Base-by-base conservation (phyloP, 2,113 vertebrate species). In the Pachycephala philippinensis region DNA sequence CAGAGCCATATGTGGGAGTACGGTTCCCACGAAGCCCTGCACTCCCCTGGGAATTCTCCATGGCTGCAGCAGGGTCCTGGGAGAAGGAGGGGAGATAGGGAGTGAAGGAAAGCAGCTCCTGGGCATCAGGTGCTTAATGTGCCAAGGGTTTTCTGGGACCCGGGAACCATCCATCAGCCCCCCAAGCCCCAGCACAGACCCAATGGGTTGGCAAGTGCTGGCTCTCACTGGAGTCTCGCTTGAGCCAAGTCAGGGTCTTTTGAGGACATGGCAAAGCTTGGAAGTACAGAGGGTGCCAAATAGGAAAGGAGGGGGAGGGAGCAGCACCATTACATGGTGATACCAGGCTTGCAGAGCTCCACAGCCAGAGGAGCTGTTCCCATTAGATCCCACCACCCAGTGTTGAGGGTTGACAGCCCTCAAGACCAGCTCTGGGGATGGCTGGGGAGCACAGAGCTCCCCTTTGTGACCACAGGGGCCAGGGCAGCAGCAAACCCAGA, bases 121-220 rank as follows among this genome's bases (percentile, higher is more conserved):
- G 60, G 37, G 71, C 53, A 61, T 35, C 2, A 13, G 77, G 64
- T 72, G 40, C 33, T 84, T 47, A 26, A 68, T 8, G 61, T 47
- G 20, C 33, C 20, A 45, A 50, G 42, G 68, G 39, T 49, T 22
- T 82, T 56, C 33, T 59, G 72, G 61, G 37, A 76, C n/a, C n/a
- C 57, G 69, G 44, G 82, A 78, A 57, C 31, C 49, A 64, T 22
- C 33, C 1, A 1, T 66, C 28, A 37, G 2, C 2, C 4, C 5
- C 6, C 9, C 3, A 28, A 21, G 26, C 33, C 59, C n/a, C 50
- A 77, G 42, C 24, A 39, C 44, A 56, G 66, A 68, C 22, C 12
- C 59, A 50, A 3, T 0, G 0, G 42, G 16, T 35, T 63, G 57
- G 61, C 30, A 70, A 74, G 64, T 4, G 21, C 64, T 54, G 22